Percentiles rank a stretch among this genome's conserved stretches.
Conservation (phyloP, 2,888 invertebrate species). For the Panzeria rudis region DNA sequence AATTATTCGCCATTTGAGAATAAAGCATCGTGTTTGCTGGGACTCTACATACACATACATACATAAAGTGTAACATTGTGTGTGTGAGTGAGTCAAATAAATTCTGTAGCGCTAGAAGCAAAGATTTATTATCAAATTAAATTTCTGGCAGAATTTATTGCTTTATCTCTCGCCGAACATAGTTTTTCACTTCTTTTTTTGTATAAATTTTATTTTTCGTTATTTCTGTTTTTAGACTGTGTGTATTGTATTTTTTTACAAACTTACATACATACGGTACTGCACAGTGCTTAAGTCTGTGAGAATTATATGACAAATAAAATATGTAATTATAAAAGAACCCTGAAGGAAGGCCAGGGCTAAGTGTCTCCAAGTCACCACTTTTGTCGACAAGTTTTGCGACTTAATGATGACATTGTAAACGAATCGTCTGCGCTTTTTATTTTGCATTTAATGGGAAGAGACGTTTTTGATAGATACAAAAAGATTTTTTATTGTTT, state of each 20-base stretch:
- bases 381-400: too few relatives aligned
- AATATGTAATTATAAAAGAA: not conserved
- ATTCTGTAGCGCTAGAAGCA: constrained; percentile 84
- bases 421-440: too few relatives aligned
- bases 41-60: not conserved
- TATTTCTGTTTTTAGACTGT: constrained; percentile 62
- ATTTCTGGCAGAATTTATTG: constrained; percentile 85
- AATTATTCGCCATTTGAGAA: not conserved
- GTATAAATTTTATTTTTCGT: constrained; percentile 64
- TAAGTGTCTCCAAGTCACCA: too few relatives aligned
- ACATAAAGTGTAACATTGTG: constrained; percentile 51
- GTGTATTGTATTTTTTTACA: constrained; percentile 59
- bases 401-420: too few relatives aligned
- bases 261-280: constrained; percentile 23
- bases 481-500: too few relatives aligned
- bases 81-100: constrained; percentile 81
- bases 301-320: not conserved
- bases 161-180: constrained; percentile 84
- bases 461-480: too few relatives aligned
- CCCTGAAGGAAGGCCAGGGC: too few relatives aligned
- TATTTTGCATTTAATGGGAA: too few relatives aligned
- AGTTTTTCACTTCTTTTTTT: constrained; percentile 82
- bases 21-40: not conserved
- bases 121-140: constrained; percentile 85
- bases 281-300: constrained; percentile 48